A percentile compares a stretch with the other conserved stretches of the same genome.
phyloP scores from a whole-genome alignment of 2,797 vertebrate species.

The Acipenser transmontanus region DNA sequence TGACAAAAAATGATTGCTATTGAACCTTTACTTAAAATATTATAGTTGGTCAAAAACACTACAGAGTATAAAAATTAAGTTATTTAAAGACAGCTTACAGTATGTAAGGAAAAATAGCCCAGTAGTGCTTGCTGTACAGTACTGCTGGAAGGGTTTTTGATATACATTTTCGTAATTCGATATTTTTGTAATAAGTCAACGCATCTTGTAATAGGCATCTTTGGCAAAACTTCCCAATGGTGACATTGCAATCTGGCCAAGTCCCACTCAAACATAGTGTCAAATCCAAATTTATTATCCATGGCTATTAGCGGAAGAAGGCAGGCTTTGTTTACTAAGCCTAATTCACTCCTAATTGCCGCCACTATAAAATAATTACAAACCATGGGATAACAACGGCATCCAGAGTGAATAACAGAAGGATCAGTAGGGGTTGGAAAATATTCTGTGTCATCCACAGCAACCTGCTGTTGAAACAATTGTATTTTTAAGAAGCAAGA shows the following conservation, averaged over 20 bases:
- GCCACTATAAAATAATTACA: constrained; percentile 89
- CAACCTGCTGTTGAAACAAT: constrained; percentile 47
- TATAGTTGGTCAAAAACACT: too few relatives aligned
- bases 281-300: constrained; percentile 81
- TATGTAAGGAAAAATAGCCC: too few relatives aligned
- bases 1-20: too few relatives aligned
- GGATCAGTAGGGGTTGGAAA: constrained; percentile 76
- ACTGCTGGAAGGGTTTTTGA: too few relatives aligned
- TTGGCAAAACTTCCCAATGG: constrained; percentile 65
- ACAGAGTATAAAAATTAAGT: too few relatives aligned
- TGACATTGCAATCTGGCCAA: constrained; percentile 72
- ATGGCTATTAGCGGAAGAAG: constrained; percentile 76
- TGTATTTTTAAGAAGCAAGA: too few relatives aligned
- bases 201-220: constrained; percentile 61
- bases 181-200: too few relatives aligned
- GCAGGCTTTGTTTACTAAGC: constrained; percentile 89
- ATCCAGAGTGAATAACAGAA: constrained; percentile 73
- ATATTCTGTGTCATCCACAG: constrained; percentile 70
- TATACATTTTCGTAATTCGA: too few relatives aligned
- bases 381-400: constrained; percentile 79
- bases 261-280: constrained; percentile 72
- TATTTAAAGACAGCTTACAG: too few relatives aligned
- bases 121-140: too few relatives aligned
- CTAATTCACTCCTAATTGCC: constrained; percentile 91
- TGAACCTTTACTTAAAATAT: too few relatives aligned